These are phyloP conservation scores for Drosophila peninsularis DNA, from an alignment of 2,888 invertebrate species.

Conservation along the genomic window DNA sequence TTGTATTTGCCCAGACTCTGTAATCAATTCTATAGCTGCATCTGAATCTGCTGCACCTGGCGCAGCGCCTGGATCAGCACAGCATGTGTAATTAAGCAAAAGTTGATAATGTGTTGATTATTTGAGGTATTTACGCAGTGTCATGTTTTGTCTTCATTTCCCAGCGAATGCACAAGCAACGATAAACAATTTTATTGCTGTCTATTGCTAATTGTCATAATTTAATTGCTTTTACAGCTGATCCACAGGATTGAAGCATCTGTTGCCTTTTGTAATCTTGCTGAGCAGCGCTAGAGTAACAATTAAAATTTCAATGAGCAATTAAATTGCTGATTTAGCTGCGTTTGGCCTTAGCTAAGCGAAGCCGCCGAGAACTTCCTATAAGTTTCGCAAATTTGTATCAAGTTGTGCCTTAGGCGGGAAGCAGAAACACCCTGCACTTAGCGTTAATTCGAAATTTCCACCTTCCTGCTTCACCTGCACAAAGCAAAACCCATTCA, in stretches of 20 bases:
- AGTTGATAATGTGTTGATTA: slow-evolving; percentile 75
- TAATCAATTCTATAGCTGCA: slow-evolving; percentile 3
- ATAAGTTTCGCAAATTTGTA: slow-evolving; percentile 3
- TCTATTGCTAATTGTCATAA: slow-evolving; percentile 55
- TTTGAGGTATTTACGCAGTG: slow-evolving; percentile 68
- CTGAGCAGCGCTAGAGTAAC: slow-evolving; percentile 15
- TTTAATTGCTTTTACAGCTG: slow-evolving; percentile 68
- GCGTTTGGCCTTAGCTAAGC: slow-evolving; percentile 38
- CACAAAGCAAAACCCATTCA: not conserved
- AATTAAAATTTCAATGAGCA: slow-evolving; percentile 24
- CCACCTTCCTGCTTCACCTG: not conserved
- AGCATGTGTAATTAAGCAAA: slow-evolving; percentile 69
- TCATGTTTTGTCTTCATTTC: slow-evolving; percentile 20
- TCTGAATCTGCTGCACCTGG: slow-evolving; percentile 5
- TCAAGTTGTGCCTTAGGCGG: not conserved
- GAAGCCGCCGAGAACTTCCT: slow-evolving; percentile 39
- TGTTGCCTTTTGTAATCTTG: not conserved
- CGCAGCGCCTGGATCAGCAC: slow-evolving; percentile 17
- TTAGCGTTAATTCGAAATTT: not conserved
- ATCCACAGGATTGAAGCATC: not conserved
- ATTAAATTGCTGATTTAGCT: slow-evolving; percentile 12
- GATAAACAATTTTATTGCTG: slow-evolving; percentile 31
- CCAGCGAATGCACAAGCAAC: slow-evolving; percentile 3
- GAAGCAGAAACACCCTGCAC: not conserved
- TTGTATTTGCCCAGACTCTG: slow-evolving; percentile 8